These are phyloP conservation scores for Neomonachus schauinslandi DNA, from an alignment of 2,113 vertebrate genomes.

Conservation along the genomic window DNA sequence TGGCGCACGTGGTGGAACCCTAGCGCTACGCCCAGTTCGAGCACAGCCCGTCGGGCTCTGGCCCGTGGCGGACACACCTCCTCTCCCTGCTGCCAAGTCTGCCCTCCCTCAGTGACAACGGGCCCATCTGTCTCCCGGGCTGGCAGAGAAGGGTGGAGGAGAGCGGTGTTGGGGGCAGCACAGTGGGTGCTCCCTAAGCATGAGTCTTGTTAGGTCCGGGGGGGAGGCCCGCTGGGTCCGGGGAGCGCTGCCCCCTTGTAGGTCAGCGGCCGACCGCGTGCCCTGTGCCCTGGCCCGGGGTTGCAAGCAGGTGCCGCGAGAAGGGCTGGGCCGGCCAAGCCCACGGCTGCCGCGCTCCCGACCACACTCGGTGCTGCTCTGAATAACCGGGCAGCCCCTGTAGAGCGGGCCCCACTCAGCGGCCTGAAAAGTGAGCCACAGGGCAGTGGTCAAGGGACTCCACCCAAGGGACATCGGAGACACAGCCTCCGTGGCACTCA, in stretches of 20 bases:
- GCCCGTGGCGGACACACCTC: too few species aligned
- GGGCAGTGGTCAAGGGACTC: neutral
- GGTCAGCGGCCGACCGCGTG: neutral
- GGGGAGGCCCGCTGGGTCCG: too few species aligned
- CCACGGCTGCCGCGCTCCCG: neutral
- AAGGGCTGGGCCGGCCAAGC: accelerated
- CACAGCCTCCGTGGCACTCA: neutral
- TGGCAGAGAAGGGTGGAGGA: neutral
- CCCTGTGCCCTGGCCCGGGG: neutral
- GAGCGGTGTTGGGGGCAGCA: neutral
- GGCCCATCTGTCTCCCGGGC: neutral
- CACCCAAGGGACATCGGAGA: neutral
- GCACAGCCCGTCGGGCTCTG: neutral
- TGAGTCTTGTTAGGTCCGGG: too few species aligned
- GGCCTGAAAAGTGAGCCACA: neutral
- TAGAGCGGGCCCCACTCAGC: neutral
- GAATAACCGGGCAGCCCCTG: neutral
- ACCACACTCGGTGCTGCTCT: slow-evolving; percentile 48
- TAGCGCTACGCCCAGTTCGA: too few species aligned
- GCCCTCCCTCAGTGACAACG: neutral
- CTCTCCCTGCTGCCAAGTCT: neutral
- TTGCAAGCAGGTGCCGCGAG: neutral
- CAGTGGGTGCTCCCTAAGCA: accelerated
- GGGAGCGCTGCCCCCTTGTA: accelerated
- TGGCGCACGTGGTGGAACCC: too few species aligned